Evolutionary conservation across 2,888 invertebrate genomes (phyloP).

Genomic region (Ellobium chinense): DNA sequence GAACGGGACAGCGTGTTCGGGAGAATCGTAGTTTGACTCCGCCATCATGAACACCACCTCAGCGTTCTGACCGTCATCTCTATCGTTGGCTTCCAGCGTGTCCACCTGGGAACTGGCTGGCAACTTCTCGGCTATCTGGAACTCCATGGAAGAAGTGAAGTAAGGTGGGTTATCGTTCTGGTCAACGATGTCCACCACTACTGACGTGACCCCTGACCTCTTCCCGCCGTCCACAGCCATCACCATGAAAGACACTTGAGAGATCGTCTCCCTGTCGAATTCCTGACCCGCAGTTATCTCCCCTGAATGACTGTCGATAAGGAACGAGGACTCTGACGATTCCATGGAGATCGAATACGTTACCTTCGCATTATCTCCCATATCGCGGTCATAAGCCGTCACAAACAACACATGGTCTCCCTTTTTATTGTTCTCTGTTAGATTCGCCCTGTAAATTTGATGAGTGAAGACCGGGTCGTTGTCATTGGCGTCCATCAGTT

Average conservation of each 20-base stretch:
- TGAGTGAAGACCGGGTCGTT: conserved; percentile 68
- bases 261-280: conserved; percentile 64
- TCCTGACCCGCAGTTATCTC: conserved; percentile 59
- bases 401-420: conserved; percentile 65
- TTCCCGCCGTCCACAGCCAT: conserved; percentile 63
- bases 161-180: conserved; percentile 67
- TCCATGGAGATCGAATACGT: conserved; percentile 60
- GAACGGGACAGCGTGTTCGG: conserved; percentile 55
- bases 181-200: conserved; percentile 62
- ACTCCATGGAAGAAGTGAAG: conserved; percentile 55
- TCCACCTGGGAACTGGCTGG: conserved; percentile 58
- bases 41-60: conserved; percentile 53
- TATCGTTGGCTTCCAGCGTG: conserved; percentile 60
- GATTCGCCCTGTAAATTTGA: conserved; percentile 57
- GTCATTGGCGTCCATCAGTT: conserved; percentile 73
- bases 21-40: neutral
- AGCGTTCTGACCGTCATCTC: conserved; percentile 63
- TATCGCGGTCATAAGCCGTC: conserved; percentile 67
- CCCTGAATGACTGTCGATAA: conserved; percentile 63
- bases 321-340: conserved; percentile 52
- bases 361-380: conserved; percentile 60
- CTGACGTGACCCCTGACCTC: conserved; percentile 59
- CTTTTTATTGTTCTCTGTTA: conserved; percentile 69
- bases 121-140: conserved; percentile 60
- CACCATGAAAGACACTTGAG: conserved; percentile 60